These are phyloP conservation scores for Shinisaurus crocodilurus DNA, from an alignment of 2,113 vertebrate genomes.

Conservation along the genomic window DNA sequence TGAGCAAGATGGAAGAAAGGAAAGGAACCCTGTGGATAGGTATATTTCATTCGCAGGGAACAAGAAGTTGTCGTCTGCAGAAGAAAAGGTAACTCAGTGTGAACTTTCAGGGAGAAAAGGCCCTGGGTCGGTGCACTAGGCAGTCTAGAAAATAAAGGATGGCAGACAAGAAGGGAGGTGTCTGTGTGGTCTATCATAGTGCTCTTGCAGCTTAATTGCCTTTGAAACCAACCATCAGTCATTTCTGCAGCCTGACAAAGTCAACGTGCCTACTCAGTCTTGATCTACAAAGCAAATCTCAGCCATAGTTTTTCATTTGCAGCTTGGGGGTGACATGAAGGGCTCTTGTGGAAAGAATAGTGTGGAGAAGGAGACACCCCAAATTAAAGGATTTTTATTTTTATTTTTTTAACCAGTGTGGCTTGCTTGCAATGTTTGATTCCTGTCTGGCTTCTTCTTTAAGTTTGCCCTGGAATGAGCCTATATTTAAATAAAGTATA, in stretches of 20 bases:
- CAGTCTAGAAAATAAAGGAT: slow-evolving; percentile 25
- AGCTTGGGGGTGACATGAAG: slow-evolving; percentile 4
- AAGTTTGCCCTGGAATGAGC: not conserved
- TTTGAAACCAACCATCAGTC: slow-evolving; percentile 55
- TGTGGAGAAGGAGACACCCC: not conserved
- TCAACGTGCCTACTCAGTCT: not conserved
- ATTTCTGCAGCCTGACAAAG: slow-evolving; percentile 54
- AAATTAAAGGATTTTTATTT: not conserved
- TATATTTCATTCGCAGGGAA: not conserved
- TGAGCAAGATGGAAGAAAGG: not conserved
- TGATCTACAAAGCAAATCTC: slow-evolving; percentile 23
- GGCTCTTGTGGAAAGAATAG: not conserved
- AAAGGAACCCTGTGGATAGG: not conserved
- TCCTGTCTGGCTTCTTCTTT: not conserved
- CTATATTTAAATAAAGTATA: not conserved
- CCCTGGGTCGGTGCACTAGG: not conserved
- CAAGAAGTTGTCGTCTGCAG: not conserved
- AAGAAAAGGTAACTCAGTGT: fast-evolving
- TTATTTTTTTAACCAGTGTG: not conserved
- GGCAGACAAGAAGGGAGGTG: slow-evolving; percentile 52
- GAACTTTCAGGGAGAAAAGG: not conserved
- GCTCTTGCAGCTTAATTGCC: slow-evolving; percentile 67
- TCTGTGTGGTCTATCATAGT: slow-evolving; percentile 41
- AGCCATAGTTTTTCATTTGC: not conserved
- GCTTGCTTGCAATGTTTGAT: not conserved